Percentiles rank a stretch among this genome's conserved stretches.
Conservation (phyloP, 2,113 vertebrate species). For the Lophotis ruficrista region DNA sequence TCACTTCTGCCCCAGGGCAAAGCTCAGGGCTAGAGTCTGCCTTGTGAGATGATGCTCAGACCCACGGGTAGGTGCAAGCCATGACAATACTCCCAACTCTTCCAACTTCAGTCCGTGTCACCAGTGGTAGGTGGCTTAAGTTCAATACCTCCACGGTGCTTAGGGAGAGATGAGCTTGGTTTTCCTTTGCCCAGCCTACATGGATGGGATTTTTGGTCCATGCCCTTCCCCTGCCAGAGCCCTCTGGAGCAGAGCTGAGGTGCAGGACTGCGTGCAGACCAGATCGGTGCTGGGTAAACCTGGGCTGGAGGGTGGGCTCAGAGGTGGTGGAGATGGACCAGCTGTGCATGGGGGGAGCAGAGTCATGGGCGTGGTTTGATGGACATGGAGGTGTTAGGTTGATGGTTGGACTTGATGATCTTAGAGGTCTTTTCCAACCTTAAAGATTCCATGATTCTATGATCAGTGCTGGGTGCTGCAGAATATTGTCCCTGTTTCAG, state of each 20-base stretch:
- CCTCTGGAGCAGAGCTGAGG: neutral
- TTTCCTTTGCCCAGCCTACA: neutral
- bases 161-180: neutral
- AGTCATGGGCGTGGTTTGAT: neutral
- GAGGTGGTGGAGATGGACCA: neutral
- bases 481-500: neutral
- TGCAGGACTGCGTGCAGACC: neutral
- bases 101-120: neutral
- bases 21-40: neutral
- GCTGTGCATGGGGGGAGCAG: neutral
- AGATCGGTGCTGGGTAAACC: neutral
- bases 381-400: no score
- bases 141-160: neutral
- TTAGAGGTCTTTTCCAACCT: no score
- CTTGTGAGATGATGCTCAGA: fast-evolving
- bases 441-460: no score
- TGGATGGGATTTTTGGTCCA: neutral
- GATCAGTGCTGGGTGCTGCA: neutral
- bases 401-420: no score
- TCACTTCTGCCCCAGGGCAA: neutral
- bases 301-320: neutral
- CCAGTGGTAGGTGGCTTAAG: neutral
- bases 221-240: neutral
- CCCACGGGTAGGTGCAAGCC: neutral
- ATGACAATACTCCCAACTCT: neutral